Evolutionary conservation across 1,140 invertebrate species (phyloP).

Genomic region (Pseudomyrmex flavicornis): DNA sequence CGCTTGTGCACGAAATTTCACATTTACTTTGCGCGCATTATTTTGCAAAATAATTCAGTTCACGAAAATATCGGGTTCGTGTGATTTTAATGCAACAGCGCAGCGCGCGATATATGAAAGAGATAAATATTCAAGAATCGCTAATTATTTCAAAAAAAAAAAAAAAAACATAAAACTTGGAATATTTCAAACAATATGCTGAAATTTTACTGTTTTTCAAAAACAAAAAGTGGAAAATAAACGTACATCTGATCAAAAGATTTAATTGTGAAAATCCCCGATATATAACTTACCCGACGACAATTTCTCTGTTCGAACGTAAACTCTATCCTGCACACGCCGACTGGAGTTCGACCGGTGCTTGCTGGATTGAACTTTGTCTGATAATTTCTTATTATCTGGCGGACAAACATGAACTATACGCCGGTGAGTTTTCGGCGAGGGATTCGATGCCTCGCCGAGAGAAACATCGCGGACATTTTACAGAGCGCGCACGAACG

Average conservation of each 20-base stretch:
- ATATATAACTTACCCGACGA: no score
- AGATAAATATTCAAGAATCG: slow-evolving; percentile 21
- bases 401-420: neutral
- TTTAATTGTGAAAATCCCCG: no score
- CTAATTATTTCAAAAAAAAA: neutral
- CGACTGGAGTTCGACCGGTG: neutral
- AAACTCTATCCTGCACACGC: no score
- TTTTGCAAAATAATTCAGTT: slow-evolving; percentile 30
- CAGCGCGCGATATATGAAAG: neutral
- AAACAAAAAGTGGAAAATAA: neutral
- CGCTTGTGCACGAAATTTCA: slow-evolving; percentile 14
- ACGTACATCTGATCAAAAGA: no score
- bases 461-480: neutral
- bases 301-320: no score
- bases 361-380: no score
- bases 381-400: no score
- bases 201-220: neutral
- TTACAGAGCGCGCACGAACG: slow-evolving; percentile 8
- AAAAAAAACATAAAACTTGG: neutral
- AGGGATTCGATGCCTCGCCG: no score
- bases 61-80: slow-evolving; percentile 22
- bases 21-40: slow-evolving; percentile 38
- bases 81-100: neutral
- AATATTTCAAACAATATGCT: neutral
- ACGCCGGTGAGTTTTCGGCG: neutral